phyloP scores from a whole-genome alignment of 2,797 vertebrate genomes.

The Anguilla megastoma region DNA sequence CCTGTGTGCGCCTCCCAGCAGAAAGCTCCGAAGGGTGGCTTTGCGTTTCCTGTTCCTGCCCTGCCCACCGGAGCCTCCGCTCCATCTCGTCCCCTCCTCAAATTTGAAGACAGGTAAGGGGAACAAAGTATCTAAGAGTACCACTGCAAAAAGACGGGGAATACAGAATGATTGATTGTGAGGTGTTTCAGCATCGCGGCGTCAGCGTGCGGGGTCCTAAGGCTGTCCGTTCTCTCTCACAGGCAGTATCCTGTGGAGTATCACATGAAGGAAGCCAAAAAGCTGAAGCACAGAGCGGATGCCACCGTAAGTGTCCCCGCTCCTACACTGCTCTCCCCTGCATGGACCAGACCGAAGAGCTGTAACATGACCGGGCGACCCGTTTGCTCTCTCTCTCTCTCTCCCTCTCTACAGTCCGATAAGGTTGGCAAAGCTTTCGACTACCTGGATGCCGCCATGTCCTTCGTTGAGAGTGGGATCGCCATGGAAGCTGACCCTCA shows the following conservation, averaged over 20 bases:
- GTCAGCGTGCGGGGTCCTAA: not conserved
- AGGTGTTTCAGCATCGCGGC: not conserved
- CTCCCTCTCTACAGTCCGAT: slow-evolving; percentile 68
- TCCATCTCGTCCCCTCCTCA: slow-evolving; percentile 73
- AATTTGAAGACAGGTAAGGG: slow-evolving; percentile 76
- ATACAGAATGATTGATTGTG: not conserved
- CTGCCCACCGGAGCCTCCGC: slow-evolving; percentile 69
- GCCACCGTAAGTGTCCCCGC: slow-evolving; percentile 73
- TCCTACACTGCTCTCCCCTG: not conserved
- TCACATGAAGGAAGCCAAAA: slow-evolving; percentile 91
- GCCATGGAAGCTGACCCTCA: slow-evolving; percentile 82
- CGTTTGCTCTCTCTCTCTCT: not conserved
- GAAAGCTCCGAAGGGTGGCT: slow-evolving; percentile 67
- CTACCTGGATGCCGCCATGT: slow-evolving; percentile 89
- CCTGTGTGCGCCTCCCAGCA: slow-evolving; percentile 46
- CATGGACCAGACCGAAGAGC: not conserved
- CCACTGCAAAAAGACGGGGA: not conserved
- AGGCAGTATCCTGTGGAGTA: slow-evolving; percentile 82
- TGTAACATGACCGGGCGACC: not conserved
- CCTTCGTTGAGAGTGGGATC: slow-evolving; percentile 86
- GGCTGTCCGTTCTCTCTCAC: slow-evolving; percentile 13
- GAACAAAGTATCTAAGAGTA: not conserved
- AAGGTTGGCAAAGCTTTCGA: slow-evolving; percentile 85
- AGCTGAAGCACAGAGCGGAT: slow-evolving; percentile 91
- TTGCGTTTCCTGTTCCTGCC: slow-evolving; percentile 67